Base-by-base conservation (phyloP, 1,140 invertebrate species). In the Tigriopus japonicus region DNA sequence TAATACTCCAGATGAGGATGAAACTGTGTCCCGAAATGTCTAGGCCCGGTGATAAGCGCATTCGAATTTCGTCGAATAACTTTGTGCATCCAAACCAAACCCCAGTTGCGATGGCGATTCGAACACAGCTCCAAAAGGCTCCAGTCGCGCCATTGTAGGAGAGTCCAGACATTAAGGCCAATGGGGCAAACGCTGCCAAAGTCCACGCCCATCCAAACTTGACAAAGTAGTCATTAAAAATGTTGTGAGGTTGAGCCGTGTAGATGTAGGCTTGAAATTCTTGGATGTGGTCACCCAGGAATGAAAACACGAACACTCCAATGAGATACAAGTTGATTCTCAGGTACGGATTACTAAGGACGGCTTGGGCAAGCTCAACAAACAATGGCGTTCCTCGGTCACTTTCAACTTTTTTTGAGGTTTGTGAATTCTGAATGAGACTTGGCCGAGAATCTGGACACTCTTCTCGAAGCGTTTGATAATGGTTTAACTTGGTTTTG, bases 181-280 rank as follows among this genome's bases (percentile, higher is more conserved):
- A 95, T 13, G 83, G 80, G 12, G 82, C 73, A 0, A 82, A 76
- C 19, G 87, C 71, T 14, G 82, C 70, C 56, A 93, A 69, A 23
- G 90, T 85, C 90, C 91, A 95, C 60, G 84, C 89, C 91, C 92
- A 97, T 52, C 87, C 87, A 68, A 91, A 80, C 71, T 95, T 95
- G 0, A 95, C 89, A 72, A 96, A 95, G 68, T 86, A 91, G 63
- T 80, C 75, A 72, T 97, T 97, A 14, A 95, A 80, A 28, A 90
- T 68, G 71, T 93, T 95, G 63, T 84, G 80, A 62, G 86, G 92
- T 67, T 82, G 75, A 10, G 87, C 81, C 66, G 95, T 85, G 67
- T 91, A 94, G 0, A 81, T 80, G 69, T 81, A 35, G 28, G 9
- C 28, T 35, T 35, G 28, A 35, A 5, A 35, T 35, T 35, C 28